Evolutionary conservation across 2,888 invertebrate species (phyloP).

Genomic region (Volucella zonaria): DNA sequence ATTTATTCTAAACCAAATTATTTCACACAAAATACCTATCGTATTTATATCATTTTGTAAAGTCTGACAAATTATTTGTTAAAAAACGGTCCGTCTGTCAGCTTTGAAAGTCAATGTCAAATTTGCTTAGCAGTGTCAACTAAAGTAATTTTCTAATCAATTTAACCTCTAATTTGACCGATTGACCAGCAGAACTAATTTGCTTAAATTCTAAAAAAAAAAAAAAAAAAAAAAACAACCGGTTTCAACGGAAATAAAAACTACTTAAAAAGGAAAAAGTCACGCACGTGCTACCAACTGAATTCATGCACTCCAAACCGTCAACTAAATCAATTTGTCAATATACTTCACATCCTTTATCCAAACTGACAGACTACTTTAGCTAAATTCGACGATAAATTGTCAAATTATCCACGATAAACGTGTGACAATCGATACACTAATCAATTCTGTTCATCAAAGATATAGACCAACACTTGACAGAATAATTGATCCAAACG

Average conservation of each 20-base stretch:
- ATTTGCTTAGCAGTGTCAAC: neutral
- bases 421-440: neutral
- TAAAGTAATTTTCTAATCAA: slow-evolving; percentile 36
- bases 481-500: slow-evolving; percentile 48
- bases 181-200: slow-evolving; percentile 27
- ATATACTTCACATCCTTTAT: neutral
- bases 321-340: neutral
- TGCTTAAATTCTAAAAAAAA: neutral
- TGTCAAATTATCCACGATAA: neutral
- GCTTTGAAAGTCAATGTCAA: neutral
- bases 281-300: neutral
- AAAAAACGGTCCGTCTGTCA: too few relatives aligned
- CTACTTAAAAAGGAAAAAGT: neutral
- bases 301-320: neutral
- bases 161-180: slow-evolving; percentile 8
- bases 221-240: too few relatives aligned
- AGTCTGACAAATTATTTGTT: too few relatives aligned
- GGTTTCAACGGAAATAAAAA: neutral
- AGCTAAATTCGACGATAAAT: neutral
- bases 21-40: too few relatives aligned
- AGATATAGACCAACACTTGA: slow-evolving; percentile 27
- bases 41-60: too few relatives aligned
- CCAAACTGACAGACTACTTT: neutral
- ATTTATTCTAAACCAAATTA: too few relatives aligned
- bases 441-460: neutral